Conservation (phyloP, 2,113 vertebrate genomes). For the Garra rufa region DNA sequence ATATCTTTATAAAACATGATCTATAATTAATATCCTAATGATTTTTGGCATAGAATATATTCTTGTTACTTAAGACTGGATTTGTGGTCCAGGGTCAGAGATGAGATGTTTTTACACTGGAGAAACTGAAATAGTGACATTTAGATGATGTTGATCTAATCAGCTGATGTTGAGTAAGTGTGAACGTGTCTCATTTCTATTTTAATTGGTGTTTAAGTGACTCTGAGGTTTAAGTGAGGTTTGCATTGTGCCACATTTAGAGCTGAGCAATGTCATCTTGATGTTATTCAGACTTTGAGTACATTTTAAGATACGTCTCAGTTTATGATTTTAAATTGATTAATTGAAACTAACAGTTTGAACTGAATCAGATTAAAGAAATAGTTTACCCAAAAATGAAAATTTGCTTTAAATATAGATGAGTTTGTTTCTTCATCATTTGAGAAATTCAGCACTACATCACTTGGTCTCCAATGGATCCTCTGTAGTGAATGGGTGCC, state of each 20-base stretch:
- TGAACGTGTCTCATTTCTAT: not conserved
- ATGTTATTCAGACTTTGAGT: not conserved
- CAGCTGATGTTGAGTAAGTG: not conserved
- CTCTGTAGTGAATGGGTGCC: no score
- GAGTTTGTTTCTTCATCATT: not conserved
- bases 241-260: not conserved
- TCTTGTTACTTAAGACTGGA: no score
- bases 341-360: not conserved
- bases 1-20: no score
- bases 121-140: not conserved
- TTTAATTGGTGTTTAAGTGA: not conserved
- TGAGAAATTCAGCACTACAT: not conserved
- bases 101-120: not conserved
- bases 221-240: not conserved
- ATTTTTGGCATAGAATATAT: no score
- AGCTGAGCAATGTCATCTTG: not conserved
- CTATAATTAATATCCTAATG: no score
- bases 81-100: no score
- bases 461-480: no score
- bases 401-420: no score
- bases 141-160: not conserved
- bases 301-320: not conserved
- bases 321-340: not conserved
- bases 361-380: not conserved
- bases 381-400: not conserved